Conservation (phyloP, 2,113 vertebrate species). For the Anthoscopus minutus region DNA sequence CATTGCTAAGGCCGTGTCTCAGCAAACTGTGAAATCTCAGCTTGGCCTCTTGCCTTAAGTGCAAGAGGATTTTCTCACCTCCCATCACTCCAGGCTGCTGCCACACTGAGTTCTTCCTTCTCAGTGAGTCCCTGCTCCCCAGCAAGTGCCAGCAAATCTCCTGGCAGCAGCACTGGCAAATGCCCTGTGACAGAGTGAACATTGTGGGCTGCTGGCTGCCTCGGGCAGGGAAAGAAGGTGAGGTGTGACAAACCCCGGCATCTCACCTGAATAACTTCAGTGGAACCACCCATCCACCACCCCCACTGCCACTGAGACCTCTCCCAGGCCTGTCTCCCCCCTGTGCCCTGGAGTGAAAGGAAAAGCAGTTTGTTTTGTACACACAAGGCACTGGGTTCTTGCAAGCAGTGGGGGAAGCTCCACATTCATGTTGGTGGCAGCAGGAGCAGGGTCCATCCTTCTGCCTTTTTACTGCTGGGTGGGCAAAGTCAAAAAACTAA, state of each 20-base stretch:
- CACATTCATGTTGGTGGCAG: not conserved
- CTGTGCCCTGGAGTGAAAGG: not conserved
- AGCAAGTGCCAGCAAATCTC: not conserved
- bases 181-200: not conserved
- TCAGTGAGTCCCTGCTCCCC: not conserved
- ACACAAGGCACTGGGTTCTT: not conserved
- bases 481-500: not conserved
- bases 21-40: not conserved
- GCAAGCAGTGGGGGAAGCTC: not conserved
- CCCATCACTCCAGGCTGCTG: not conserved
- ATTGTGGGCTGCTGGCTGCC: not conserved
- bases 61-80: constrained; percentile 24
- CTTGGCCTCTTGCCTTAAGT: not conserved
- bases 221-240: not conserved
- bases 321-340: fast-evolving
- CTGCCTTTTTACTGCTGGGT: not conserved
- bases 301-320: not conserved
- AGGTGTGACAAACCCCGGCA: not conserved
- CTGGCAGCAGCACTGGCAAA: not conserved
- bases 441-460: not conserved
- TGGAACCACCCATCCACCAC: not conserved
- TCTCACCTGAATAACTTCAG: fast-evolving
- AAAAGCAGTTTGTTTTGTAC: not conserved
- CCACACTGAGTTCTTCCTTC: not conserved
- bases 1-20: not conserved